Evolutionary conservation across 2,888 invertebrate species (phyloP), one percentile per base, ranked within the genome.

Genomic region (Thysanoteuthis rhombus): DNA sequence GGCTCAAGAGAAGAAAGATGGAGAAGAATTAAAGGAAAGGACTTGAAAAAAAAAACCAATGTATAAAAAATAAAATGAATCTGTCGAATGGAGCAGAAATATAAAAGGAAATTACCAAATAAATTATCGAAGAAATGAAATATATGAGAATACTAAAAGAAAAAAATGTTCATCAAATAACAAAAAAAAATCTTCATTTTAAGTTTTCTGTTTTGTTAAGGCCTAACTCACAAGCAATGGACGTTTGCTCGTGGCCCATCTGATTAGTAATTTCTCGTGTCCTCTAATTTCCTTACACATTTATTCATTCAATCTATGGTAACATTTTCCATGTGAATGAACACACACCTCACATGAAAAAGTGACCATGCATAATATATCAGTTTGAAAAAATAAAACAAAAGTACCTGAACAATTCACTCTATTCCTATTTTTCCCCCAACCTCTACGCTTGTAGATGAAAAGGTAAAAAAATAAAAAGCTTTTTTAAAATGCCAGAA

Each of bases 361-460:
- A n/a, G 75, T n/a, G n/a, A 75, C 75, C 75, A n/a, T 75, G 75
- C 75, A 75, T 75, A 75, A 75, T 75, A 75, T 75, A 75, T 75
- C 16, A 75, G 75, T 75, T 75, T 75, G 12, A n/a, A 75, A n/a
- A n/a, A 36, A 75, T n/a, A 75, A 75, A 75, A 75, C 75, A 75
- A 75, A 75, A 75, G 25, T n/a, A 75, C 75, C n/a, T n/a, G n/a
- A n/a, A 8, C 75, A n/a, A 10, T 75, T 75, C 12, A 19, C 1
- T 25, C n/a, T n/a, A 75, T 19, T 16, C 16, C 75, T 25, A 52
- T n/a, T n/a, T n/a, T n/a, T 16, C n/a, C 58, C 75, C n/a, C n/a
- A 75, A 75, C n/a, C 75, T 36, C 5, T 75, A 75, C 8, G 75
- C n/a, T 75, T 75, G 16, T n/a, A 75, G n/a, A 75, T 75, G n/a